phyloP scores from a whole-genome alignment of 1,140 invertebrate species.

The Metopolophium dirhodum region DNA sequence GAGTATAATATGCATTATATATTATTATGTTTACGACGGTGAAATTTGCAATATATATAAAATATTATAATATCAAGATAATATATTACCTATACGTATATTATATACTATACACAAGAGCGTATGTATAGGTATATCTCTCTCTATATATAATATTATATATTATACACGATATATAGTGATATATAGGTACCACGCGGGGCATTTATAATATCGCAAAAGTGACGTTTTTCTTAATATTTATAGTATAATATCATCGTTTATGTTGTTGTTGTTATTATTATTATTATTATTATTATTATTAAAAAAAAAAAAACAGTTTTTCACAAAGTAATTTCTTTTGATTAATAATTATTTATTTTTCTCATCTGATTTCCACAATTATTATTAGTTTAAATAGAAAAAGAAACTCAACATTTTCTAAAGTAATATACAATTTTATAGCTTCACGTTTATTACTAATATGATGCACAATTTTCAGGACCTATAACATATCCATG shows the following conservation, averaged over 20 bases:
- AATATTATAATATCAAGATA: constrained; percentile 22
- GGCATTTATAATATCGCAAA: neutral
- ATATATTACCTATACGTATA: neutral
- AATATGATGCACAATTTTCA: too few species aligned
- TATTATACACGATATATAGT: too few species aligned
- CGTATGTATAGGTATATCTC: neutral
- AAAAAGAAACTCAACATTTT: neutral
- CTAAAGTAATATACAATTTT: neutral
- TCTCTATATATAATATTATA: too few species aligned
- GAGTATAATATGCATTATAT: neutral
- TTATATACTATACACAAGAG: neutral
- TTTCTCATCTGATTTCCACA: neutral
- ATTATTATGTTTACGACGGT: constrained; percentile 1
- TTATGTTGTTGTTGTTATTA: neutral
- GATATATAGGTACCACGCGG: neutral
- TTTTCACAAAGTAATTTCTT: too few species aligned
- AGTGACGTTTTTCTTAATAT: constrained; percentile 9
- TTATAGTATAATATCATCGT: neutral
- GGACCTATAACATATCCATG: too few species aligned
- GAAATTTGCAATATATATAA: constrained; percentile 19
- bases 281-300: too few species aligned
- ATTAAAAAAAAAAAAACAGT: too few species aligned
- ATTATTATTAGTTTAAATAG: neutral
- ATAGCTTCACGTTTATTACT: too few species aligned
- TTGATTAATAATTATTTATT: neutral